A percentile compares a stretch with the other conserved stretches of the same genome.
phyloP scores from a whole-genome alignment of 2,888 invertebrate species.

The Unio delphinus region DNA sequence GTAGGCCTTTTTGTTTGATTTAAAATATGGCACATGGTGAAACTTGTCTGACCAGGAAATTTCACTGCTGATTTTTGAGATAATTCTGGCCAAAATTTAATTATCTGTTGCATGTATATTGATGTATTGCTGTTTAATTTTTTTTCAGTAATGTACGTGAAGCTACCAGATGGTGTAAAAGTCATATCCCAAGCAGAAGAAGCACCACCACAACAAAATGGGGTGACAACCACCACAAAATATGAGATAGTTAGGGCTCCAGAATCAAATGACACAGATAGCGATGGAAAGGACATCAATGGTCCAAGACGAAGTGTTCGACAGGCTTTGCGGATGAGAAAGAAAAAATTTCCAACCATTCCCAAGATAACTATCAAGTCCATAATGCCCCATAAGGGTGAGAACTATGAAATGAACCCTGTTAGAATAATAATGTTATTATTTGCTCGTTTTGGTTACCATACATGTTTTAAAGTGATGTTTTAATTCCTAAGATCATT shows the following conservation, averaged over 20 bases:
- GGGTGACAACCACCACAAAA: slow-evolving; percentile 2
- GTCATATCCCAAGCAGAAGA: slow-evolving; percentile 28
- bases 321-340: slow-evolving; percentile 51
- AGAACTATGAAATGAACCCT: slow-evolving; percentile 13
- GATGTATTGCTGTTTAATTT: background rate
- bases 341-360: slow-evolving; percentile 38
- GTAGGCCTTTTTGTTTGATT: no score
- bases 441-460: background rate
- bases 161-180: slow-evolving; percentile 35
- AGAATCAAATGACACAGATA: background rate
- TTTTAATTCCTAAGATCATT: background rate
- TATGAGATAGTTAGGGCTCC: slow-evolving; percentile 8
- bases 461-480: background rate
- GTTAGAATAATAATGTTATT: background rate
- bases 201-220: slow-evolving; percentile 15
- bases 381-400: slow-evolving; percentile 67
- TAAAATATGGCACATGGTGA: no score
- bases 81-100: no score
- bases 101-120: no score
- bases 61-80: no score
- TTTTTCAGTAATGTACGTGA: slow-evolving; percentile 52
- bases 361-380: slow-evolving; percentile 89
- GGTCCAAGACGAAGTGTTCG: slow-evolving; percentile 48
- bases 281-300: slow-evolving; percentile 5
- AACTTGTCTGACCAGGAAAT: no score